These are phyloP conservation scores for Ptychobarbus kaznakovi DNA, from an alignment of 2,797 vertebrate species.

Conservation along the genomic window DNA sequence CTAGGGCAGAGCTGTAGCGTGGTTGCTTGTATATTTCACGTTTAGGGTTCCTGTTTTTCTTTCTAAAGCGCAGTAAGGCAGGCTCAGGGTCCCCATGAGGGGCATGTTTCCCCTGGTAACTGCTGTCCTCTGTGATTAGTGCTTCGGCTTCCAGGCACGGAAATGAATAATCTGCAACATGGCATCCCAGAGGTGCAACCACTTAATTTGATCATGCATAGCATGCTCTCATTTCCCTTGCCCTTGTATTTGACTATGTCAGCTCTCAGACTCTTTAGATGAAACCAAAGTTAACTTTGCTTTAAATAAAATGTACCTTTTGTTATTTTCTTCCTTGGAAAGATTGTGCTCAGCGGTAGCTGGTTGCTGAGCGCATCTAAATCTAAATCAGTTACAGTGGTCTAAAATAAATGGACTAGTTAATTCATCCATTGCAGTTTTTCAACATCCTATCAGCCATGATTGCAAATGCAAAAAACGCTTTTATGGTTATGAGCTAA, in stretches of 20 bases:
- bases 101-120: constrained; percentile 26
- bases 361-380: neutral
- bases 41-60: constrained; percentile 39
- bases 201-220: constrained; percentile 35
- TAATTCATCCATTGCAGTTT: constrained; percentile 7
- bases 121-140: constrained; percentile 25
- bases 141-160: constrained; percentile 4
- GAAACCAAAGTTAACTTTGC: neutral
- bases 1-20: constrained; percentile 6
- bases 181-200: constrained; percentile 31
- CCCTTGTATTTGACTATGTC: neutral
- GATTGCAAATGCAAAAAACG: constrained; percentile 4
- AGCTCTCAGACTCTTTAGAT: constrained; percentile 6
- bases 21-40: neutral
- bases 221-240: constrained; percentile 14
- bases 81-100: neutral
- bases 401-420: constrained; percentile 10
- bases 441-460: neutral
- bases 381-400: neutral
- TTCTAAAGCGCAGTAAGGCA: constrained; percentile 26
- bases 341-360: neutral
- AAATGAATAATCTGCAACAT: constrained; percentile 53
- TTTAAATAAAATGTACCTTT: neutral
- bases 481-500: neutral
- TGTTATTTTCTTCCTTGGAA: neutral